These are phyloP conservation scores for Tupaia chinensis DNA, from an alignment of 2,113 vertebrate species.

Conservation along the genomic window DNA sequence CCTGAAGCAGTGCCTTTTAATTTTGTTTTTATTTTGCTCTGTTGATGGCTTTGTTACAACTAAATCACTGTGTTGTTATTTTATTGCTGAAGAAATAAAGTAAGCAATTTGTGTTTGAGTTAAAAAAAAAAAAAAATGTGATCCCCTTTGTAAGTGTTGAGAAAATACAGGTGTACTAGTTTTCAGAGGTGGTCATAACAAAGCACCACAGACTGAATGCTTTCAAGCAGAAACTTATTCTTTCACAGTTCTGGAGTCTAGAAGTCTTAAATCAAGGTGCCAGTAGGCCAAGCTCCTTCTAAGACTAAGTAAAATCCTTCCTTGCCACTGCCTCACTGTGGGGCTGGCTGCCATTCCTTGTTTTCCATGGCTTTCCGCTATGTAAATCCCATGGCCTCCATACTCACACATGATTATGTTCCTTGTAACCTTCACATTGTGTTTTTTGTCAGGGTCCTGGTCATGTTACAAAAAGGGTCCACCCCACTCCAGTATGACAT, in stretches of 20 bases:
- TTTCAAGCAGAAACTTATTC: not conserved
- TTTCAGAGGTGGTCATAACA: not conserved
- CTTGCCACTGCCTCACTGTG: not conserved
- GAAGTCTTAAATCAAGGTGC: not conserved
- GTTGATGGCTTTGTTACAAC: slow-evolving; percentile 48
- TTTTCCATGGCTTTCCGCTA: not conserved
- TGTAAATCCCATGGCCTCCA: not conserved
- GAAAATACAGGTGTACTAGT: not conserved
- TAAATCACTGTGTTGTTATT: slow-evolving; percentile 70
- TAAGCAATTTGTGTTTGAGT: slow-evolving; percentile 66
- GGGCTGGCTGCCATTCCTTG: not conserved
- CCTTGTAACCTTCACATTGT: not conserved
- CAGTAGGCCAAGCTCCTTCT: fast-evolving
- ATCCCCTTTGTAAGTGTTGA: not conserved
- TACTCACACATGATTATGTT: not conserved
- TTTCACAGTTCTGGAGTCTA: not conserved
- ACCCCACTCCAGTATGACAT: too few species aligned
- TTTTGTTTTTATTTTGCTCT: slow-evolving; percentile 64
- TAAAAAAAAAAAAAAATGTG: slow-evolving; percentile 11
- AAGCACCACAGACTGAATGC: not conserved
- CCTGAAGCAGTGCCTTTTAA: slow-evolving; percentile 26
- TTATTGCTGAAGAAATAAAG: slow-evolving; percentile 80
- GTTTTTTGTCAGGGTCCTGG: not conserved
- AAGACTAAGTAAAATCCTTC: not conserved
- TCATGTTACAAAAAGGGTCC: not conserved